Evolutionary conservation across 1,140 invertebrate genomes (phyloP).

Genomic region (Aphelenchoides fujianensis): DNA sequence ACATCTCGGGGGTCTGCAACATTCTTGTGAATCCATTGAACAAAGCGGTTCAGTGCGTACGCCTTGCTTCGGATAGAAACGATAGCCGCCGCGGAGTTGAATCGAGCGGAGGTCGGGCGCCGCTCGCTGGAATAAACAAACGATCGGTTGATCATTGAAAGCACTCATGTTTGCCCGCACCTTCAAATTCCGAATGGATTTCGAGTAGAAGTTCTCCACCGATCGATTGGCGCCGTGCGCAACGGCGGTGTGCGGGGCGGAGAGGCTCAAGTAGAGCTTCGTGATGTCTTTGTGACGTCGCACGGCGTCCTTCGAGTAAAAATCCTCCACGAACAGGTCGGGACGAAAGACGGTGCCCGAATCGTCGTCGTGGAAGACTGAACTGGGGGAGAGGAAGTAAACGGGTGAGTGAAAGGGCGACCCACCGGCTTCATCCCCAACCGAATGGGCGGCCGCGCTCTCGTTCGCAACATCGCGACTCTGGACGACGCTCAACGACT

Average conservation of each 20-base stretch:
- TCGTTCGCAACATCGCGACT: conserved; percentile 6
- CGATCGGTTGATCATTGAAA: no score
- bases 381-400: not conserved
- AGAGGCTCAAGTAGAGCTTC: not conserved
- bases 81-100: not conserved
- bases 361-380: conserved; percentile 7
- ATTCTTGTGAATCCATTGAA: not conserved
- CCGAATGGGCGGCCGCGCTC: not conserved
- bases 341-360: conserved; percentile 5
- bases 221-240: not conserved
- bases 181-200: not conserved
- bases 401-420: not conserved
- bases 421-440: not conserved
- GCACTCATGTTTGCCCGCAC: no score
- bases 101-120: not conserved
- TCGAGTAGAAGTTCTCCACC: not conserved
- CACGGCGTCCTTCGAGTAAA: not conserved
- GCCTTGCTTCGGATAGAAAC: not conserved
- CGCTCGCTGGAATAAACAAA: no score
- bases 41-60: not conserved
- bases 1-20: not conserved
- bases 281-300: not conserved
- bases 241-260: not conserved
- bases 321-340: conserved; percentile 8
- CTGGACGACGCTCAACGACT: not conserved